These are phyloP conservation scores for Colossoma macropomum DNA, from an alignment of 2,113 vertebrate species.

Conservation along the genomic window DNA sequence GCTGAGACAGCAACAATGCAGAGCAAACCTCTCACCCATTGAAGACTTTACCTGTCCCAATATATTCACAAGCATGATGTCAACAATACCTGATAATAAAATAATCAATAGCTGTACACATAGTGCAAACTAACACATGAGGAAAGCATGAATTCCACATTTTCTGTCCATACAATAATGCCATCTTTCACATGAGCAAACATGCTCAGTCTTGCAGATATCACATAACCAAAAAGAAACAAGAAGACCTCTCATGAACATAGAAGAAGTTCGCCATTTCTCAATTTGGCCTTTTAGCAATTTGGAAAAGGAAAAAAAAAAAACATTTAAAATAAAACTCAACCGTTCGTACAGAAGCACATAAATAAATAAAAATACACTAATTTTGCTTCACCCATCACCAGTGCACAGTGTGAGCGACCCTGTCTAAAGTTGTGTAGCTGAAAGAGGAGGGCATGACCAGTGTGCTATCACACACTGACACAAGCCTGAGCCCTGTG, in stretches of 20 bases:
- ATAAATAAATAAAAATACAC: slow-evolving; percentile 57
- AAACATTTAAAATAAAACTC: slow-evolving; percentile 46
- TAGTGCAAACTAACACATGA: slow-evolving; percentile 72
- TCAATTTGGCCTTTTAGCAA: slow-evolving; percentile 53
- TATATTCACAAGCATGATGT: slow-evolving; percentile 56
- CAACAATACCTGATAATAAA: slow-evolving; percentile 53
- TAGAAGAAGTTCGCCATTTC: slow-evolving; percentile 36
- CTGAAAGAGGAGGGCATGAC: slow-evolving; percentile 68
- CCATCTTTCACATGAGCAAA: slow-evolving; percentile 27
- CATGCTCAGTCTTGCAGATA: slow-evolving; percentile 10
- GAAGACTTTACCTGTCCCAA: slow-evolving; percentile 46
- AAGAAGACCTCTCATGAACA: slow-evolving; percentile 10
- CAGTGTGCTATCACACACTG: slow-evolving; percentile 62
- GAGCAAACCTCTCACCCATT: slow-evolving; percentile 23
- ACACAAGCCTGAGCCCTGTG: slow-evolving; percentile 61
- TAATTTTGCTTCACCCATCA: slow-evolving; percentile 69
- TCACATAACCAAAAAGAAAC: slow-evolving; percentile 23
- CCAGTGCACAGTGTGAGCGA: slow-evolving; percentile 75
- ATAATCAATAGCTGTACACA: slow-evolving; percentile 63
- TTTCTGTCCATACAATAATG: slow-evolving; percentile 40
- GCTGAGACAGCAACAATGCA: slow-evolving; percentile 37
- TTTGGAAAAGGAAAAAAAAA: slow-evolving; percentile 44
- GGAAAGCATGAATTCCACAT: slow-evolving; percentile 60
- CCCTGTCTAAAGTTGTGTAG: slow-evolving; percentile 77
- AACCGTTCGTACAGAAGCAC: slow-evolving; percentile 37